Conservation (phyloP, 1,140 invertebrate genomes). For the Achatina immaculata region DNA sequence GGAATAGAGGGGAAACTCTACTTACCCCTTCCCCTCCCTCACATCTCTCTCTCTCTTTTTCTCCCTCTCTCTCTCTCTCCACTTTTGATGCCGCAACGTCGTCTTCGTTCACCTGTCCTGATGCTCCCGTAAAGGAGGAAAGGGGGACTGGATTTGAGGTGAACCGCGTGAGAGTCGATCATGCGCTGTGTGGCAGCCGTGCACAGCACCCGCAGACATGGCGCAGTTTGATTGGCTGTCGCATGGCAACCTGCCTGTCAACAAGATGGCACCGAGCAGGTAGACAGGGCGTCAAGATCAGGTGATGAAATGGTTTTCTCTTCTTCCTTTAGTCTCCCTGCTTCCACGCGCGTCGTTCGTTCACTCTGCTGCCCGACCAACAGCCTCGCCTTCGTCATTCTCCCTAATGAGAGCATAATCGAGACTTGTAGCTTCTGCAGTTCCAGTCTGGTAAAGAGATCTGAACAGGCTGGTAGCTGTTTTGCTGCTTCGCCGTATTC, state of each 20-base stretch:
- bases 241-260: constrained; percentile 43
- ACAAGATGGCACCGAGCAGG: constrained; percentile 36
- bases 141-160: not conserved
- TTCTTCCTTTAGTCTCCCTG: not conserved
- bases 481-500: no score
- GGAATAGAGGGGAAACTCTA: no score
- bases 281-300: constrained; percentile 36
- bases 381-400: constrained; percentile 14
- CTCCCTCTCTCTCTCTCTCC: not conserved
- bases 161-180: not conserved
- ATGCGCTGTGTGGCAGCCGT: not conserved
- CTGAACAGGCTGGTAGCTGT: not conserved
- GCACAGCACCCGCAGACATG: constrained; percentile 9
- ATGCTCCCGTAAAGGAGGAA: not conserved
- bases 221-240: constrained; percentile 45
- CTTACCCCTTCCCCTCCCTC: not conserved
- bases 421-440: not conserved
- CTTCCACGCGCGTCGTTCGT: not conserved
- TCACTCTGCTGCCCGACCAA: not conserved
- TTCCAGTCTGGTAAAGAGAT: not conserved
- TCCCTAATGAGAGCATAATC: not conserved
- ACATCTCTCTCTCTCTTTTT: not conserved
- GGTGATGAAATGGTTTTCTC: constrained; percentile 26
- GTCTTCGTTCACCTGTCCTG: not conserved
- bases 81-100: not conserved